These are phyloP conservation scores for Morelia viridis DNA, from an alignment of 2,797 vertebrate species.

Conservation along the genomic window DNA sequence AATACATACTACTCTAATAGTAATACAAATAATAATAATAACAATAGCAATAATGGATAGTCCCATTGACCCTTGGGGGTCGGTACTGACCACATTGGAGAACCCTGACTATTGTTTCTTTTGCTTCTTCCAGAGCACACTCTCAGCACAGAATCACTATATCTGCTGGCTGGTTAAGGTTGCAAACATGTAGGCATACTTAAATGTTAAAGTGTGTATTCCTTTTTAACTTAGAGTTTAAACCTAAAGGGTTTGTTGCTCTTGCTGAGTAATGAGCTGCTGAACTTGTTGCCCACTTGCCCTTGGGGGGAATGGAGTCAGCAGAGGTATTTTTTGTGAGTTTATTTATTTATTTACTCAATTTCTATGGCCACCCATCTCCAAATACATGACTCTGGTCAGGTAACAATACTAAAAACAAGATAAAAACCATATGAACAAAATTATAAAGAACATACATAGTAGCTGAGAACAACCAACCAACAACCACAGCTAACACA, in stretches of 20 bases:
- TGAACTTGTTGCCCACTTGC: neutral
- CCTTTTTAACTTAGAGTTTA: neutral
- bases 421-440: neutral
- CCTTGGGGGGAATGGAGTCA: neutral
- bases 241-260: neutral
- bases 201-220: neutral
- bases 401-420: neutral
- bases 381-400: neutral
- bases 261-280: neutral
- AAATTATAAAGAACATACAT: neutral
- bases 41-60: neutral
- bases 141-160: neutral
- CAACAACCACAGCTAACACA: neutral
- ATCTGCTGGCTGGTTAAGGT: neutral
- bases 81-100: neutral
- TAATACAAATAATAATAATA: neutral
- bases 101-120: neutral
- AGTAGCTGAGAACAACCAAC: neutral
- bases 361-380: neutral
- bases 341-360: neutral
- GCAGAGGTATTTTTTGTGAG: neutral
- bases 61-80: neutral
- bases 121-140: neutral
- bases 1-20: neutral
- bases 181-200: neutral